phyloP scores from a whole-genome alignment of 1,140 invertebrate genomes.

The Sitobion miscanthi region DNA sequence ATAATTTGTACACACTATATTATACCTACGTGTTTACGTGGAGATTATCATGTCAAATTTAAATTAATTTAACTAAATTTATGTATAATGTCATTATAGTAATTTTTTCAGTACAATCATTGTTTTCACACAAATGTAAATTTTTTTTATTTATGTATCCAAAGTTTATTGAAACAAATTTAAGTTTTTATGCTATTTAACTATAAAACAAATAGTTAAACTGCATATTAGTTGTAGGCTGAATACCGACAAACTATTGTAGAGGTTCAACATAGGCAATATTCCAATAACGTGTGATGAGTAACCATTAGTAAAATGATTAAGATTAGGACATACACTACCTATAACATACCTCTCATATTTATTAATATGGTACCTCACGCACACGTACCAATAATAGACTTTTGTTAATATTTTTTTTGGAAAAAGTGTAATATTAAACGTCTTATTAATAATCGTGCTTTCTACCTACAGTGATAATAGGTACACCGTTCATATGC shows the following conservation, averaged over 20 bases:
- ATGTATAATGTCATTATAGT: too few relatives aligned
- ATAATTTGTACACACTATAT: background rate
- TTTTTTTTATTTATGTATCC: background rate
- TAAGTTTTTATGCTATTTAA: background rate
- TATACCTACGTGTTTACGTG: too few relatives aligned
- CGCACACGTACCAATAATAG: background rate
- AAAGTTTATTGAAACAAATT: background rate
- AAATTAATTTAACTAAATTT: too few relatives aligned
- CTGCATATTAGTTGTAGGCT: too few relatives aligned
- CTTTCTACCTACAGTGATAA: too few relatives aligned
- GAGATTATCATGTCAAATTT: too few relatives aligned
- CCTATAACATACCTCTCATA: background rate
- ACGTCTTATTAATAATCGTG: too few relatives aligned
- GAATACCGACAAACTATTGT: background rate
- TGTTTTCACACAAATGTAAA: too few relatives aligned
- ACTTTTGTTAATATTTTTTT: too few relatives aligned
- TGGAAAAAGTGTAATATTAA: too few relatives aligned
- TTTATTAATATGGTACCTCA: background rate
- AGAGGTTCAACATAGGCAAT: background rate
- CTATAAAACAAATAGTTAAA: background rate
- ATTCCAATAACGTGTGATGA: background rate
- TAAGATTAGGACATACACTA: background rate
- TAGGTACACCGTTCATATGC: too few relatives aligned
- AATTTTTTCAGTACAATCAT: background rate
- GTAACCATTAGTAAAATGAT: background rate